Percentiles rank a stretch among this genome's conserved stretches.
These are phyloP conservation scores for Fragum fragum DNA, from an alignment of 2,888 invertebrate genomes.

Conservation along the genomic window DNA sequence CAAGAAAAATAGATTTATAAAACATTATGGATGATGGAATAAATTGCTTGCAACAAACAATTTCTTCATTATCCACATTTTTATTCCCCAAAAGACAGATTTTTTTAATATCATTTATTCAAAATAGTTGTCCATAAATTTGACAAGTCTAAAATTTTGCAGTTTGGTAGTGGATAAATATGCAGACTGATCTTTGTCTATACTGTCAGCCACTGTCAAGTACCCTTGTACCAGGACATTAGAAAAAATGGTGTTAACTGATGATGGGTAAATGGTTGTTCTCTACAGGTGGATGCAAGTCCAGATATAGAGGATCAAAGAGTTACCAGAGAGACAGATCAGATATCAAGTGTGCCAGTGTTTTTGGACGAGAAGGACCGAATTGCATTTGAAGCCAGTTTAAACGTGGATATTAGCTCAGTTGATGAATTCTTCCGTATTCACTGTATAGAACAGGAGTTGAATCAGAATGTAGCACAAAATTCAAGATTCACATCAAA, in stretches of 20 bases:
- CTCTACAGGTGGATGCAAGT: slow-evolving; percentile 58
- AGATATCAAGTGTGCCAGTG: slow-evolving; percentile 79
- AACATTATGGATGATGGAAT: not conserved
- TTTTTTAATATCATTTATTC: not conserved
- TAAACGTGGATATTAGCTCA: slow-evolving; percentile 83
- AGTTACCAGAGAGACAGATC: slow-evolving; percentile 68
- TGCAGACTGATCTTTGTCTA: no score
- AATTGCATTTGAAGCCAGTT: slow-evolving; percentile 80
- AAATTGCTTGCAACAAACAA: not conserved
- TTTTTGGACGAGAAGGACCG: slow-evolving; percentile 81
- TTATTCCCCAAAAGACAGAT: not conserved
- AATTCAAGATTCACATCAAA: slow-evolving; percentile 69
- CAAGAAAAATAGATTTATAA: not conserved
- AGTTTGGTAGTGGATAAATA: no score
- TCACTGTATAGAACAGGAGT: slow-evolving; percentile 84
- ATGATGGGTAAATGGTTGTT: not conserved
- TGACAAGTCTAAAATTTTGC: no score
- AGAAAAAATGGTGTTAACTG: no score
- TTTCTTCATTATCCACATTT: not conserved
- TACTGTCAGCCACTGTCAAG: no score
- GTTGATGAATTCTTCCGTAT: slow-evolving; percentile 81
- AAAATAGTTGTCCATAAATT: no score
- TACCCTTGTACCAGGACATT: no score
- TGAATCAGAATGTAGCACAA: slow-evolving; percentile 81
- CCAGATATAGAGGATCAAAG: slow-evolving; percentile 69